phyloP scores from a whole-genome alignment of 1,140 invertebrate genomes.

The Olivierus martensii region DNA sequence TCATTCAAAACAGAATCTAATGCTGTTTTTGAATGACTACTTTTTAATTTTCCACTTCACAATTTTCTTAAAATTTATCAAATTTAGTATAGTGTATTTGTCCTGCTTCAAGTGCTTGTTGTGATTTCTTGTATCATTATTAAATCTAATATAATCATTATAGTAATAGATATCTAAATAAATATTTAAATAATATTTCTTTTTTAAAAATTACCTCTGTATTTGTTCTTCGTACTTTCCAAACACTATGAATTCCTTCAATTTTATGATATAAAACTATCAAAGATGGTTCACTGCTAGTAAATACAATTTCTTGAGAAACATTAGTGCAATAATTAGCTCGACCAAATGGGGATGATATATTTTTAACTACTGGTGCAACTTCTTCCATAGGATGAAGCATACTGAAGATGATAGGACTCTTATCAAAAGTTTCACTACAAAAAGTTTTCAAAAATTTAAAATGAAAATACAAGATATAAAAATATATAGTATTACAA shows the following conservation, averaged over 20 bases:
- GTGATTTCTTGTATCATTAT: too few relatives aligned
- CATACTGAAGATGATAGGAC: constrained; percentile 60
- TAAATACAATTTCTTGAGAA: constrained; percentile 45
- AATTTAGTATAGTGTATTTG: too few relatives aligned
- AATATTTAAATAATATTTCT: neutral
- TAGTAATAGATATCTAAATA: too few relatives aligned
- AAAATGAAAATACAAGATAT: too few relatives aligned
- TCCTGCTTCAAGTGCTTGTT: too few relatives aligned
- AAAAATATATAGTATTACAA: too few relatives aligned
- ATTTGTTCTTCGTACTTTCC: constrained; percentile 57
- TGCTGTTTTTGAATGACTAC: too few relatives aligned
- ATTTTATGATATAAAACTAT: constrained; percentile 60
- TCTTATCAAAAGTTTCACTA: constrained; percentile 2
- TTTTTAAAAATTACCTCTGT: constrained; percentile 45
- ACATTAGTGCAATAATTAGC: constrained; percentile 43
- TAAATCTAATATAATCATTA: too few relatives aligned
- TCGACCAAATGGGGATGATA: neutral
- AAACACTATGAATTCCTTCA: constrained; percentile 61
- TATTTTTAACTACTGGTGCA: constrained; percentile 52
- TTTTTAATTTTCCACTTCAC: too few relatives aligned
- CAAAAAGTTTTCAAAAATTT: neutral
- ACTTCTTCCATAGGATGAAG: constrained; percentile 80
- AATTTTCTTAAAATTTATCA: too few relatives aligned
- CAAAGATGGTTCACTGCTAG: constrained; percentile 45
- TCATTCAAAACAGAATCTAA: too few relatives aligned